A percentile compares a stretch with the other conserved stretches of the same genome.
Conservation (phyloP, 2,113 vertebrate species). For the Mirza zaza region DNA sequence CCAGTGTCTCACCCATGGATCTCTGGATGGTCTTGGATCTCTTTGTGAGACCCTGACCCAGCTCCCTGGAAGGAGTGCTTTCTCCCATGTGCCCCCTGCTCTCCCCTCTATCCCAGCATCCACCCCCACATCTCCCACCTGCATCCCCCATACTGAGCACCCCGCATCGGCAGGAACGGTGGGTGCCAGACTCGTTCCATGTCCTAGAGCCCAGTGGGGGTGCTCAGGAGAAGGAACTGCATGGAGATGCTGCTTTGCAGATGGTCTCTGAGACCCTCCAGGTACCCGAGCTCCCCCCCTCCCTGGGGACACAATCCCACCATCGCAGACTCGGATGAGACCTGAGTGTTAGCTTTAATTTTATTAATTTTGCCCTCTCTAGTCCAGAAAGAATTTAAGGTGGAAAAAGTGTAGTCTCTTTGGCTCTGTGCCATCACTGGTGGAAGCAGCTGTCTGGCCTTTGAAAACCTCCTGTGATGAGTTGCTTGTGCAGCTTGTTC, state of each 20-base stretch:
- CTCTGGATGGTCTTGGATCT: accelerated
- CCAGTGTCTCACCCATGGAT: accelerated
- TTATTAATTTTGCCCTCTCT: neutral
- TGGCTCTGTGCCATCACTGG: accelerated
- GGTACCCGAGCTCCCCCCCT: accelerated
- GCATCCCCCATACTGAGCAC: neutral
- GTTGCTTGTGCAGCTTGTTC: too few relatives aligned
- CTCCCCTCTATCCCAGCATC: neutral
- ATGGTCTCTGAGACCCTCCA: accelerated
- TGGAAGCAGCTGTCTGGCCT: neutral
- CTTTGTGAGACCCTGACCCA: neutral
- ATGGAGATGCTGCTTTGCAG: accelerated
- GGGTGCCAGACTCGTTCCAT: accelerated
- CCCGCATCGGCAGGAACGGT: neutral
- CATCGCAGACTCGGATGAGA: neutral
- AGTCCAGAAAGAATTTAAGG: neutral
- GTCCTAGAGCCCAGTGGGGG: neutral
- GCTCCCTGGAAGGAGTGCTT: neutral
- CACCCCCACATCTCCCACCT: neutral
- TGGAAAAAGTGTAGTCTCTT: accelerated
- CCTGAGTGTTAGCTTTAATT: neutral
- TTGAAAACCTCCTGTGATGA: neutral
- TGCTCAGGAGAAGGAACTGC: neutral
- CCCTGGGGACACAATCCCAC: accelerated
- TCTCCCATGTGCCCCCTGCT: neutral